A percentile compares a stretch with the other conserved stretches of the same genome.
Evolutionary conservation across 2,888 invertebrate genomes (phyloP).

Genomic region (Xanthostigma xanthostigma): DNA sequence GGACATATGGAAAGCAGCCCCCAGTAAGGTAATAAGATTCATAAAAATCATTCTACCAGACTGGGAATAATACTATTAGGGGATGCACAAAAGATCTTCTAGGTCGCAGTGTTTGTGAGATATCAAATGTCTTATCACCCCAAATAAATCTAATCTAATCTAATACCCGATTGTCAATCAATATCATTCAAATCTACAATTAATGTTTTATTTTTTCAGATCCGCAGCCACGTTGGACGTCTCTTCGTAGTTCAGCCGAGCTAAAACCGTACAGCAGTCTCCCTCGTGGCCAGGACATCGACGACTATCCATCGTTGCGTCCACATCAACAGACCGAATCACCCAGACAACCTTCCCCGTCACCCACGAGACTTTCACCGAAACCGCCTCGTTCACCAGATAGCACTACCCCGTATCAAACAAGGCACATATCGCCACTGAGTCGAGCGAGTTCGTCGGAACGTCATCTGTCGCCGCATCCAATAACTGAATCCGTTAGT

Average conservation of each 20-base stretch:
- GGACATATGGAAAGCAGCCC: too few species aligned
- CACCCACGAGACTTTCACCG: not conserved
- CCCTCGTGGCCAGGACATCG: slow-evolving; percentile 37
- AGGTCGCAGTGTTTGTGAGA: too few species aligned
- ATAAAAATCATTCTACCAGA: too few species aligned
- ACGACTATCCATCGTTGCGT: slow-evolving; percentile 25
- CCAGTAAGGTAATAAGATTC: too few species aligned
- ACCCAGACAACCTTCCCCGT: not conserved
- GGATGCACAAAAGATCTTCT: too few species aligned
- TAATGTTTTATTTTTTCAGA: slow-evolving; percentile 21
- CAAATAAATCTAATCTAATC: too few species aligned
- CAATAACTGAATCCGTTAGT: too few species aligned
- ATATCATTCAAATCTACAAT: too few species aligned
- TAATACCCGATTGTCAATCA: too few species aligned
- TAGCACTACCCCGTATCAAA: not conserved
- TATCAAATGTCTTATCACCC: too few species aligned
- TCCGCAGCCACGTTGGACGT: slow-evolving; percentile 37
- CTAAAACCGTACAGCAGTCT: slow-evolving; percentile 42
- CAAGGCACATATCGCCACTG: not conserved
- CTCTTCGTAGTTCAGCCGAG: slow-evolving; percentile 35
- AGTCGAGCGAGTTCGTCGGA: not conserved
- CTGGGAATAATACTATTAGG: too few species aligned
- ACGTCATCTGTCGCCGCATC: too few species aligned
- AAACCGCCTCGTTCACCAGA: not conserved
- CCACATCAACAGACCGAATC: slow-evolving; percentile 15